Percentiles rank a stretch among this genome's conserved stretches.
These are phyloP conservation scores for Oxyteleia sp. DNA, from an alignment of 2,888 invertebrate genomes.

Conservation along the genomic window DNA sequence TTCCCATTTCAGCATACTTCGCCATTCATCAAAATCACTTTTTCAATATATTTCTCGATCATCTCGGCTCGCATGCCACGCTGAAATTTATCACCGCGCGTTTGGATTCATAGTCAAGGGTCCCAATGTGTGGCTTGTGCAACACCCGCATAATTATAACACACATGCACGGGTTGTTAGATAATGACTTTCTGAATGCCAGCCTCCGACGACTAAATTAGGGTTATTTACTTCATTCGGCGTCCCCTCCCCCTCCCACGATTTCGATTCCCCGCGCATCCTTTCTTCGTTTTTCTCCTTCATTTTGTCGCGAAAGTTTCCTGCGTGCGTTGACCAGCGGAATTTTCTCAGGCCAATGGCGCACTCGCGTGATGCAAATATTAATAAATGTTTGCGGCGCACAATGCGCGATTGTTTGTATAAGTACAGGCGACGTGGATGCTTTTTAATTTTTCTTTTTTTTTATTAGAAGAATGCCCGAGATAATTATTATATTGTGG, in stretches of 20 bases:
- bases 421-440: conserved; percentile 71
- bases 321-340: conserved; percentile 72
- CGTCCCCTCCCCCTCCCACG: conserved; percentile 56
- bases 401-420: conserved; percentile 70
- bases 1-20: neutral
- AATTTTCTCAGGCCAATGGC: conserved; percentile 61
- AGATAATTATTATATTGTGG: too few species aligned
- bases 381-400: conserved; percentile 63
- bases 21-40: neutral
- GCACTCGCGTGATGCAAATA: conserved; percentile 59
- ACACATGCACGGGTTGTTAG: conserved; percentile 80
- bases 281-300: conserved; percentile 62
- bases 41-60: conserved; percentile 10
- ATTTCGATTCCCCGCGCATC: conserved; percentile 21
- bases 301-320: conserved; percentile 67
- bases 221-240: conserved; percentile 83
- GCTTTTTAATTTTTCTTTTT: conserved; percentile 48
- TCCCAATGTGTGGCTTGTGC: conserved; percentile 58
- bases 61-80: neutral
- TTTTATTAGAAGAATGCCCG: too few species aligned
- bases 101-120: conserved; percentile 25
- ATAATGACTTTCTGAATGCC: conserved; percentile 85
- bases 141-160: conserved; percentile 83
- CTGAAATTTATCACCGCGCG: conserved; percentile 10
- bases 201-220: conserved; percentile 83